Evolutionary conservation across 2,797 vertebrate genomes (phyloP), one percentile per base, ranked within the genome.

Genomic region (Muscicapa striata): DNA sequence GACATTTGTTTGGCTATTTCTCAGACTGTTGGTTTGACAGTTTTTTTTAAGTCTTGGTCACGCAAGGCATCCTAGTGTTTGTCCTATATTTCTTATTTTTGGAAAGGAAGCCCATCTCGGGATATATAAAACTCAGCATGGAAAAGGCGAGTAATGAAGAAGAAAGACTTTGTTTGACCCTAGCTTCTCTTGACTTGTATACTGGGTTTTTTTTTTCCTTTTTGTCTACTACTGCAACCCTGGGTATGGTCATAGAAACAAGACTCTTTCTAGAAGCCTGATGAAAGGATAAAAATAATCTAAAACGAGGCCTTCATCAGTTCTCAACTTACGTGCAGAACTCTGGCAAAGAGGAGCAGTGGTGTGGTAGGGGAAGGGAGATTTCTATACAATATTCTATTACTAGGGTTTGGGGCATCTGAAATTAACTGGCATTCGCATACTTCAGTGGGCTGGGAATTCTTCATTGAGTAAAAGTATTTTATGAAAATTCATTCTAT

Each of bases 1-100:
- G 74, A 48, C 75, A 84, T 87, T 95, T 90, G 38, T 55, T 54
- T 82, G 66, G 36, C 57, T 74, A 15, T 87, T 95, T 91, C 63
- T 68, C 86, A 89, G 21, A 49, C 17, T 69, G 22, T 21, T 61
- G 76, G 36, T 41, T 84, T 88, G 43, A 88, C 46, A 61, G 23
- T 0, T n/a, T 52, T 88, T 78, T 83, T 32, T 22, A 72, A 83
- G 49, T 18, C 55, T 87, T 67, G 52, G 29, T 76, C 62, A 64
- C 0, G 2, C 16, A 85, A 87, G 30, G 24, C 36, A 68, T 89
- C 43, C 6, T 34, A 45, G 34, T 68, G 51, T 83, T 92, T 90
- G 66, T 81, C 69, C 55, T 90, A 3, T 54, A 45, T 85, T 92
- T 92, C 59, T 87, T 55, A 21, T 58, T 68, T 87, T 81, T 88